These are phyloP conservation scores for Scaptomyza montana DNA, from an alignment of 1,140 invertebrate species.

Conservation along the genomic window DNA sequence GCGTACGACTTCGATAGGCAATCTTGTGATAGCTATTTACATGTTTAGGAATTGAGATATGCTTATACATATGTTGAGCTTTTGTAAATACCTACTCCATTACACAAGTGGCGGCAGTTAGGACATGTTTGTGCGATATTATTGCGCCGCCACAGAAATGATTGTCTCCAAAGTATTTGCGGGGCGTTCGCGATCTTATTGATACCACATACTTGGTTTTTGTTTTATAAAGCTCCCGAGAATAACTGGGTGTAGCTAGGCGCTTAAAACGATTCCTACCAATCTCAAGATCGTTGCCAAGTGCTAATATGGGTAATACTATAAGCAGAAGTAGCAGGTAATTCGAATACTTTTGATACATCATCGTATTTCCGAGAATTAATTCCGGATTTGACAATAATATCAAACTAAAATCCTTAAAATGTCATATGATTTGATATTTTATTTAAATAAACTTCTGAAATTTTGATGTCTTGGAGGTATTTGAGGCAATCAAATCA, in stretches of 20 bases:
- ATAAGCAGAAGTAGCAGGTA: neutral
- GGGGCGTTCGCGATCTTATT: slow-evolving; percentile 47
- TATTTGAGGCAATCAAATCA: too few species aligned
- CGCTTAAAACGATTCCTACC: slow-evolving; percentile 19
- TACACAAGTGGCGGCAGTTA: slow-evolving; percentile 56
- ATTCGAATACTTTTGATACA: slow-evolving; percentile 1
- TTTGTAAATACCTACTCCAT: slow-evolving; percentile 47
- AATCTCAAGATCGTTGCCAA: neutral
- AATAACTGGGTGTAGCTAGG: slow-evolving; percentile 28
- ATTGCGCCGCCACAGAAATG: slow-evolving; percentile 54
- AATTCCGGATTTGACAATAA: too few species aligned
- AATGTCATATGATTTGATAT: too few species aligned
- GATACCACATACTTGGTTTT: slow-evolving; percentile 54
- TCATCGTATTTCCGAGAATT: neutral
- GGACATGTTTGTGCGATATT: slow-evolving; percentile 30
- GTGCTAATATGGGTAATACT: neutral
- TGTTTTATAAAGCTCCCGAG: neutral
- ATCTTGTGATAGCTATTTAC: slow-evolving; percentile 50
- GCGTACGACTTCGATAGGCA: slow-evolving; percentile 15
- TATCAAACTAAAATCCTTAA: too few species aligned
- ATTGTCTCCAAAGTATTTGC: slow-evolving; percentile 49
- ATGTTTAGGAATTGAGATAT: neutral
- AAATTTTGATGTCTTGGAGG: too few species aligned
- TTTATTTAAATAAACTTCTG: too few species aligned
- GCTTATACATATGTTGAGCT: too few species aligned